Base-by-base conservation (phyloP, 1,140 invertebrate species). In the Atopsyche davidsoni region DNA sequence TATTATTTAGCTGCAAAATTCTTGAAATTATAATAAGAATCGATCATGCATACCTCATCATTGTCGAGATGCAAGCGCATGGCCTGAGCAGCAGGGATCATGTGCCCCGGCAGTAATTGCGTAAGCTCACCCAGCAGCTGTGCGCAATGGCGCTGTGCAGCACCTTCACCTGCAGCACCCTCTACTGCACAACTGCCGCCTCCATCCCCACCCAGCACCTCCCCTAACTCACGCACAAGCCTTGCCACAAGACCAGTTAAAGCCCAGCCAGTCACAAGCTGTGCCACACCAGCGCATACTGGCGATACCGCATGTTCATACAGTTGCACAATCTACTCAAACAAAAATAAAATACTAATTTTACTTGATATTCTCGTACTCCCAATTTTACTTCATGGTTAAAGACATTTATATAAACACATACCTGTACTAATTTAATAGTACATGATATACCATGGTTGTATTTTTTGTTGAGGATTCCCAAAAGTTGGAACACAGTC, bases 381-480 rank as follows among this genome's bases (percentile, higher is more conserved):
- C 24, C 6, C 4, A 38, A 9, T 9, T 14, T 9, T 9, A 38
- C n/a, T 38, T 4, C 35, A 17, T 7, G 35, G 6, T 6, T 6
- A 28, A n/a, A 28, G n/a, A n/a, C n/a, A 28, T n/a, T 28, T 7
- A 28, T 28, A 28, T 7, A 28, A 44, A 25, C 41, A 4, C 13
- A 53, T 68, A 83, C 80, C 76, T 83, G 80, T 49, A 83, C 77
- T 53, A 83, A 69, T 69, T 80, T 81, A 18, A 83, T 75, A 21
- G 79, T 73, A 59, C 80, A 84, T 31, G 76, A 77, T 13, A 82
- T 72, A 0, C 77, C 80, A 70, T 93, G 87, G 59, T 87, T 87
- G 62, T 89, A 91, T 32, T 78, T 79, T 62, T 89, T 89, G 17
- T 92, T 80, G 16, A 91, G 73, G n/a, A 79, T 75, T 14, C 85